Evolutionary conservation across 2,888 invertebrate species (phyloP), one percentile per base, ranked within the genome.

Genomic region (Idaea straminata): DNA sequence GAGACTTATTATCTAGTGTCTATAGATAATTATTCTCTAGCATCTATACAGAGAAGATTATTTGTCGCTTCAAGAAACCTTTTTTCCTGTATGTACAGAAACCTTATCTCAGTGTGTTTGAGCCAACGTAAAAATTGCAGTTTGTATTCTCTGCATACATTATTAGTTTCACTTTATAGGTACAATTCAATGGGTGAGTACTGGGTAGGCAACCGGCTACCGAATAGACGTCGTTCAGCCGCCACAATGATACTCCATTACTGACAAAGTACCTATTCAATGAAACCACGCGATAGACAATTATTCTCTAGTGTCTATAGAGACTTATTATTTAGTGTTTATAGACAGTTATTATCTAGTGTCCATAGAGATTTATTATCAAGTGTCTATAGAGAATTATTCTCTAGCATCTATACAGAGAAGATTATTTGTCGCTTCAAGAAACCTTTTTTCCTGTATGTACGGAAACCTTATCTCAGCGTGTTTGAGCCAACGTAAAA

Each of bases 271-370:
- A 47, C 47, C 47, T 47, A 47, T 47, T 47, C 47, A 47, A 13
- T 7, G 62, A 62, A 66, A n/a, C 64, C 36, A 60, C 61, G 61
- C 62, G n/a, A n/a, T n/a, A n/a, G n/a, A n/a, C n/a, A n/a, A n/a
- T n/a, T n/a, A n/a, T n/a, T n/a, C n/a, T n/a, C n/a, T n/a, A n/a
- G n/a, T n/a, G n/a, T n/a, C n/a, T n/a, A n/a, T n/a, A n/a, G n/a
- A n/a, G n/a, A n/a, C n/a, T n/a, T n/a, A n/a, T n/a, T n/a, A n/a
- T n/a, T n/a, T n/a, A n/a, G n/a, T n/a, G n/a, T n/a, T n/a, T n/a
- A n/a, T n/a, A n/a, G n/a, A n/a, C n/a, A n/a, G n/a, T n/a, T n/a
- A n/a, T n/a, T n/a, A n/a, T n/a, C n/a, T n/a, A n/a, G n/a, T n/a
- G n/a, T n/a, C n/a, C n/a, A n/a, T n/a, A n/a, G n/a, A n/a, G n/a